Conservation (phyloP, 2,113 vertebrate genomes). For the Heteronetta atricapilla region DNA sequence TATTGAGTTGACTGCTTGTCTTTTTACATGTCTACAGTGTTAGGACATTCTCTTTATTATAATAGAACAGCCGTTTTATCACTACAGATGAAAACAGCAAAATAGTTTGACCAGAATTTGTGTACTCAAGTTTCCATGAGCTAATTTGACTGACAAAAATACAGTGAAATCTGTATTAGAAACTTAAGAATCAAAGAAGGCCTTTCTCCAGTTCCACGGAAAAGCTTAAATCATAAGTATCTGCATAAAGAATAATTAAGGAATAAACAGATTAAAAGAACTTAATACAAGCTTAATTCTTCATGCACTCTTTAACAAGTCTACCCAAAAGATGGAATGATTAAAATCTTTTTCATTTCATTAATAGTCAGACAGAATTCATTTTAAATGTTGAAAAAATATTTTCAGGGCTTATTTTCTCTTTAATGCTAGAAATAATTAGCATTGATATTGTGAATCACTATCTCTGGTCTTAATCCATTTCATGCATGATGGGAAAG, state of each 20-base stretch:
- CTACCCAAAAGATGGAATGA: not conserved
- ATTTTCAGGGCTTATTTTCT: not conserved
- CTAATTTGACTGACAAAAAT: not conserved
- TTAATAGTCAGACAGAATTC: not conserved
- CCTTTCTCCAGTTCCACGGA: not conserved
- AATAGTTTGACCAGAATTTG: not conserved
- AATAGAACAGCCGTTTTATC: not conserved
- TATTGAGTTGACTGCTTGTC: not conserved
- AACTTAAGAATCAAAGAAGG: not conserved
- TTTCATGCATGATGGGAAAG: not conserved
- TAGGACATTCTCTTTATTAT: not conserved
- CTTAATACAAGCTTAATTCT: conserved; percentile 2
- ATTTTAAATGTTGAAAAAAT: not conserved
- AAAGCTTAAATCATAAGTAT: not conserved
- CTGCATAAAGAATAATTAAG: conserved; percentile 2
- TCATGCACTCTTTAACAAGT: not conserved
- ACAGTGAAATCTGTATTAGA: not conserved
- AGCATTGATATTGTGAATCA: not conserved
- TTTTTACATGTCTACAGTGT: not conserved
- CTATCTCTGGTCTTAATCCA: not conserved
- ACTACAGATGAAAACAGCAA: not conserved
- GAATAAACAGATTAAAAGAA: conserved; percentile 24
- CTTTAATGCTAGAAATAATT: not conserved
- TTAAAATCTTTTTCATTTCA: not conserved
- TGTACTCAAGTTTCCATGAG: not conserved